Percentiles rank a stretch among this genome's conserved stretches.
Evolutionary conservation across 2,888 invertebrate species (phyloP).

Genomic region (Temnothorax rugatulus): DNA sequence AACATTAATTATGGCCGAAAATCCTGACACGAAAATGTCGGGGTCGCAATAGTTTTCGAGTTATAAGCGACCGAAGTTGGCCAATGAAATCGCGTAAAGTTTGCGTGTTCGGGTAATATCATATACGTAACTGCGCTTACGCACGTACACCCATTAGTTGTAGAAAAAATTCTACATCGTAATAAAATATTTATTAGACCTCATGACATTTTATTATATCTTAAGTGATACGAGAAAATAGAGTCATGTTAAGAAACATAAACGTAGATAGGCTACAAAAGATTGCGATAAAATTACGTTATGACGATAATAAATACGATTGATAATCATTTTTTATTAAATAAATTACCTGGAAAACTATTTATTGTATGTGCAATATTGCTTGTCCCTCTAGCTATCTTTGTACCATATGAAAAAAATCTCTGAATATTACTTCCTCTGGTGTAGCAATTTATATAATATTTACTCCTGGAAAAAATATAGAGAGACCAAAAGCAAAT

Average conservation of each 20-base stretch:
- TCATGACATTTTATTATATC: neutral
- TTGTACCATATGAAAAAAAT: neutral
- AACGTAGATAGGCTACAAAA: neutral
- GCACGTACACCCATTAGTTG: neutral
- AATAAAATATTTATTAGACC: neutral
- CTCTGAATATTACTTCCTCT: neutral
- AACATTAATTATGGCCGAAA: slow-evolving; percentile 34
- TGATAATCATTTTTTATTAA: neutral
- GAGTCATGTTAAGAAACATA: neutral
- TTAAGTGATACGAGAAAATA: neutral
- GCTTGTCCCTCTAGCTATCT: neutral
- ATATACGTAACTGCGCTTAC: slow-evolving; percentile 1
- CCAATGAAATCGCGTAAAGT: slow-evolving; percentile 1
- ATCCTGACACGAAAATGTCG: slow-evolving; percentile 20
- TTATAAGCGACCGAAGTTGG: slow-evolving; percentile 9
- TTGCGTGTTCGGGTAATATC: neutral
- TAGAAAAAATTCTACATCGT: slow-evolving; percentile 7
- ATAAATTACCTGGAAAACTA: neutral
- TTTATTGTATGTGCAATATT: neutral
- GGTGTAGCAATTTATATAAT: neutral
- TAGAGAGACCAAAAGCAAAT: neutral
- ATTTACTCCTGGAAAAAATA: neutral
- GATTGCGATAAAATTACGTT: neutral
- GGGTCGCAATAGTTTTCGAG: slow-evolving; percentile 24
- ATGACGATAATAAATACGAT: neutral